These are phyloP conservation scores for Limnephilus marmoratus DNA, from an alignment of 2,888 invertebrate species.

Conservation along the genomic window DNA sequence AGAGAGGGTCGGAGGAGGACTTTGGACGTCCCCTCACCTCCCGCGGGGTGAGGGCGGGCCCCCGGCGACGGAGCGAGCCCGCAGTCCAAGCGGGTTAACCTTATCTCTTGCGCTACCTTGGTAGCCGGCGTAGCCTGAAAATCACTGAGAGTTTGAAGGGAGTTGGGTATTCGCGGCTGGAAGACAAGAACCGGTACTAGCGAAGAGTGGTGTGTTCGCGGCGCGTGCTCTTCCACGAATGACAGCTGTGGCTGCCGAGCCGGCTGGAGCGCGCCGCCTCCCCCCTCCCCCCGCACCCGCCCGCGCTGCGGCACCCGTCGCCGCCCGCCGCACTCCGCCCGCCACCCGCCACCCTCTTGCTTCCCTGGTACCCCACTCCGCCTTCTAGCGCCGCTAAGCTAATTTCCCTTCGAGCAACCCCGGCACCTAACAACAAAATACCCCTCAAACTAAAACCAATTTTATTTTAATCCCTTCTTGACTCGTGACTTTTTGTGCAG, in stretches of 20 bases:
- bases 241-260: constrained; percentile 60
- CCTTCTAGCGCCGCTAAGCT: neutral
- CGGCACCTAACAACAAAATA: constrained; percentile 15
- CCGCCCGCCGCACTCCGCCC: neutral
- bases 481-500: neutral
- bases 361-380: neutral
- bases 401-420: neutral
- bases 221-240: constrained; percentile 65
- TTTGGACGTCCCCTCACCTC: constrained; percentile 48
- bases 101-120: constrained; percentile 41
- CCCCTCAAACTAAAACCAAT: neutral
- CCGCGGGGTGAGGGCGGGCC: constrained; percentile 58
- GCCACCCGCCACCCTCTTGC: neutral
- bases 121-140: constrained; percentile 24
- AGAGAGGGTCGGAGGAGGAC: neutral
- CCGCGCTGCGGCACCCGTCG: constrained; percentile 37
- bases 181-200: constrained; percentile 50
- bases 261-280: constrained; percentile 55
- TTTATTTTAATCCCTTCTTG: neutral
- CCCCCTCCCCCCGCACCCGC: constrained; percentile 53
- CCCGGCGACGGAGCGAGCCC: constrained; percentile 55
- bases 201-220: constrained; percentile 56
- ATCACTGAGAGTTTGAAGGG: constrained; percentile 8
- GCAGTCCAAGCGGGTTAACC: constrained; percentile 40
- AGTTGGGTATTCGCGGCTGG: constrained; percentile 49